phyloP scores from a whole-genome alignment of 2,888 invertebrate genomes.

The Ecdyonurus torrentis region DNA sequence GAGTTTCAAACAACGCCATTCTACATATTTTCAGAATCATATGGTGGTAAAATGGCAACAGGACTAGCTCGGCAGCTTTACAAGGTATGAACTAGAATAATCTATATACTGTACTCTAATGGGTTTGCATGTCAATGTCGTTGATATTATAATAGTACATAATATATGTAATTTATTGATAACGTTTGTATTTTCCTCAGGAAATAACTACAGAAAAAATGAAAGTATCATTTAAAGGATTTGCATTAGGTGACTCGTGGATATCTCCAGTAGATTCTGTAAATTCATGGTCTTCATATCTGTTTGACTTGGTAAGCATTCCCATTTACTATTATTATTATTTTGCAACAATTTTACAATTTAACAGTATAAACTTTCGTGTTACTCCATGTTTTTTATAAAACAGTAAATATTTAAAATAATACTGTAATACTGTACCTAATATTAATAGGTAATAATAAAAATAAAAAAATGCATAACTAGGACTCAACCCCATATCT shows the following conservation, averaged over 20 bases:
- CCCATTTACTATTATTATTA: too few species aligned
- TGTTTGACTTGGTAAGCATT: constrained; percentile 51
- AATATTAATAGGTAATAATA: too few species aligned
- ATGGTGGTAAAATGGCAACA: constrained; percentile 32
- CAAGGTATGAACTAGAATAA: constrained; percentile 19
- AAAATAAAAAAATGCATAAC: too few species aligned
- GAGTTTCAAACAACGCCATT: constrained; percentile 28
- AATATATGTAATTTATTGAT: background rate
- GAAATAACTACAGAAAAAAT: constrained; percentile 44
- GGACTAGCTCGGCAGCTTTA: constrained; percentile 25
- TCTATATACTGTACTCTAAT: background rate
- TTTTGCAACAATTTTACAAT: too few species aligned
- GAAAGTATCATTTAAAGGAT: constrained; percentile 52
- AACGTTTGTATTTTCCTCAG: constrained; percentile 22
- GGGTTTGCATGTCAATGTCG: background rate
- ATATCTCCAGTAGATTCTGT: constrained; percentile 75
- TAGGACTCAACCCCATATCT: too few species aligned
- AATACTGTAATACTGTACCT: too few species aligned
- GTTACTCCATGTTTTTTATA: too few species aligned
- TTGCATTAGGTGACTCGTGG: constrained; percentile 80
- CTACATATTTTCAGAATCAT: constrained; percentile 32
- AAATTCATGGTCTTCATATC: constrained; percentile 63
- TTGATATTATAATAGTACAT: background rate
- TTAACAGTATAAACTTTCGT: too few species aligned
- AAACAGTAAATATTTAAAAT: too few species aligned